A percentile compares a stretch with the other conserved stretches of the same genome.
phyloP scores from a whole-genome alignment of 2,113 vertebrate genomes.

The Lagopus muta region DNA sequence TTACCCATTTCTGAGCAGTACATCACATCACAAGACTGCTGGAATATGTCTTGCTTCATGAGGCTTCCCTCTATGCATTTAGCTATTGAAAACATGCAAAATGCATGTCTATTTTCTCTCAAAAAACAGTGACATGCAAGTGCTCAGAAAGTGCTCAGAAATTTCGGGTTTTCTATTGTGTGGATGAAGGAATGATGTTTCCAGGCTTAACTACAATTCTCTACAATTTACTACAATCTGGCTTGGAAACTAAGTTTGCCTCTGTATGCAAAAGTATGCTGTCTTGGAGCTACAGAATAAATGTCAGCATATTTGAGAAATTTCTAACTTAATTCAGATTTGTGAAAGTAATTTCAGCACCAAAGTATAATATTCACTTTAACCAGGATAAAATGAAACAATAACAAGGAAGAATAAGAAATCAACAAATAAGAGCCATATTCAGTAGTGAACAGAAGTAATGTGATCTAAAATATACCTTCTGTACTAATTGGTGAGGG shows the following conservation, averaged over 20 bases:
- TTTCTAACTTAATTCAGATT: not conserved
- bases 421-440: not conserved
- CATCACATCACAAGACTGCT: fast-evolving
- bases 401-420: not conserved
- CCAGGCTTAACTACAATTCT: not conserved
- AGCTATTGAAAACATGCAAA: not conserved
- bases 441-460: not conserved
- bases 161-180: not conserved
- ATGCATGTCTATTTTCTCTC: not conserved
- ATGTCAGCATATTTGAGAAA: not conserved
- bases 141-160: too few species aligned
- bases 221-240: not conserved
- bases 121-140: not conserved
- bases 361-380: not conserved
- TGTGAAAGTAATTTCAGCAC: not conserved
- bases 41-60: not conserved
- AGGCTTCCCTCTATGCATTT: not conserved
- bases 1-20: not conserved
- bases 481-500: too few species aligned
- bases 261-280: fast-evolving
- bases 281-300: not conserved
- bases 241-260: not conserved
- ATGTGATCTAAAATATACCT: not conserved
- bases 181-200: not conserved
- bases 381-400: not conserved